A percentile compares a stretch with the other conserved stretches of the same genome.
phyloP scores from a whole-genome alignment of 92 coral and sea anemone genomes.

The Epizoanthus scotinus region DNA sequence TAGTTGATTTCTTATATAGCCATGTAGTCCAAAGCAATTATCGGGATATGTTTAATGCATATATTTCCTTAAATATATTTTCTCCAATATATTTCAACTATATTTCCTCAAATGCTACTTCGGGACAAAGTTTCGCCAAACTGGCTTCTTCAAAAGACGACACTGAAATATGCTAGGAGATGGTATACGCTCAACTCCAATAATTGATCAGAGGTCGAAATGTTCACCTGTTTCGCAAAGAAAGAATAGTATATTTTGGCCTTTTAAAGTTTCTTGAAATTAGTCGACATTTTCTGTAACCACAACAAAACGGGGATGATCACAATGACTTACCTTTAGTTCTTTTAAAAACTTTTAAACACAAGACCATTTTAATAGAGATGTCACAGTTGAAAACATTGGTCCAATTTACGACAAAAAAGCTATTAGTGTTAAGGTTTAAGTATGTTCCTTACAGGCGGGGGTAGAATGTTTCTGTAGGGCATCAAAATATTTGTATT shows the following conservation, averaged over 20 bases:
- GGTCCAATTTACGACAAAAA: neutral
- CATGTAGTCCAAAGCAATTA: too few relatives aligned
- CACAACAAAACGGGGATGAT: neutral
- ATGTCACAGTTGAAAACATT: neutral
- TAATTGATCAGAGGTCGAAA: constrained; percentile 11
- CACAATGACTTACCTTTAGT: neutral
- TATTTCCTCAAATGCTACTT: too few relatives aligned
- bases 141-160: neutral
- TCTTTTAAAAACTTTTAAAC: neutral
- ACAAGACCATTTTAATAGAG: neutral
- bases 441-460: neutral
- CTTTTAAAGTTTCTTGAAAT: constrained; percentile 18
- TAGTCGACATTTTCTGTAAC: neutral
- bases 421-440: neutral
- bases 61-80: too few relatives aligned
- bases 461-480: neutral
- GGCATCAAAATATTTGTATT: constrained; percentile 16
- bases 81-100: too few relatives aligned
- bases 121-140: neutral
- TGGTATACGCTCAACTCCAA: constrained; percentile 1
- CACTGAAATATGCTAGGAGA: neutral
- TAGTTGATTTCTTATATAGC: too few relatives aligned
- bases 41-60: too few relatives aligned
- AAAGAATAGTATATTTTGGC: constrained; percentile 1
- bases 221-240: constrained; percentile 19